These are phyloP conservation scores for Oryzias javanicus DNA, from an alignment of 2,113 vertebrate genomes.

Conservation along the genomic window DNA sequence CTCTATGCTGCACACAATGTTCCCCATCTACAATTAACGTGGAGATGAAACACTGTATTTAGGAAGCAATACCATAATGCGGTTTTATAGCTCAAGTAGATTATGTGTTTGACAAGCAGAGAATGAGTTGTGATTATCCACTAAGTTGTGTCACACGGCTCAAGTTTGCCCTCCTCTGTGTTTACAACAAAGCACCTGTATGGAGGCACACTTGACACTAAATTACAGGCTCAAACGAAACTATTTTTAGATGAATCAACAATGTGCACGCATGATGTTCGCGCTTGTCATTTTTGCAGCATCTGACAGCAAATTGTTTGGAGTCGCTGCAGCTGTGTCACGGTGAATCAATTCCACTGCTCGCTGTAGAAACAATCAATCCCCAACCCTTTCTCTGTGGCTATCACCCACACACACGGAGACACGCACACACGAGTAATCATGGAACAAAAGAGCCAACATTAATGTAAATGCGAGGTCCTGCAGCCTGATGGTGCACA, in stretches of 20 bases:
- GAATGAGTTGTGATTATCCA: constrained; percentile 12
- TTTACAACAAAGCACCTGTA: background rate
- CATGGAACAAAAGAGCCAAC: background rate
- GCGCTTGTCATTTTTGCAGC: constrained; percentile 10
- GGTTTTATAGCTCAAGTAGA: constrained; percentile 28
- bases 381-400: constrained; percentile 37
- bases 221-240: background rate
- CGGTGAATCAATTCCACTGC: constrained; percentile 50
- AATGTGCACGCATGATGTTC: background rate
- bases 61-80: constrained; percentile 25
- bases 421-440: background rate
- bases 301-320: constrained; percentile 23
- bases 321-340: constrained; percentile 36
- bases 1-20: constrained; percentile 45
- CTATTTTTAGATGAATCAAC: background rate
- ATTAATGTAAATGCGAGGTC: constrained; percentile 4
- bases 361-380: constrained; percentile 70
- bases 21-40: constrained; percentile 31
- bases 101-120: constrained; percentile 17
- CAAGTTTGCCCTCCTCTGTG: background rate
- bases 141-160: background rate
- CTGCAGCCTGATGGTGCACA: background rate
- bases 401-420: constrained; percentile 32
- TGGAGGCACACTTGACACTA: background rate
- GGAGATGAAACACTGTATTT: constrained; percentile 10